These are phyloP conservation scores for Emydoidea blandingii DNA, from an alignment of 2,797 vertebrate species.

Conservation along the genomic window DNA sequence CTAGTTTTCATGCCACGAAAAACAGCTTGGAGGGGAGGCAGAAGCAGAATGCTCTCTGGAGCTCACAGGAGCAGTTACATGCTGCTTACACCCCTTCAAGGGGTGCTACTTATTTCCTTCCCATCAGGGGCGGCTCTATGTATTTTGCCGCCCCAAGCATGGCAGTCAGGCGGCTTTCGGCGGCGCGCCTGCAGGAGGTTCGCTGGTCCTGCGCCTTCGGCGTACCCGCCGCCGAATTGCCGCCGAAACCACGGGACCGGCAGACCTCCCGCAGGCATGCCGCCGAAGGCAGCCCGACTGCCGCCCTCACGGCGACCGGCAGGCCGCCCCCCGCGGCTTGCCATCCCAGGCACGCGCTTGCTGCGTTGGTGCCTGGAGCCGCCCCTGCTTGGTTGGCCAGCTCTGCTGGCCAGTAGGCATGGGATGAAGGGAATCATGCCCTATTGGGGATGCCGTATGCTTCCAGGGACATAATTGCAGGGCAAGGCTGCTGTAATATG, in stretches of 20 bases:
- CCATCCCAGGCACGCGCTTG: too few species aligned
- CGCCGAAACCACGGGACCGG: too few species aligned
- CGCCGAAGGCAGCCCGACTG: too few species aligned
- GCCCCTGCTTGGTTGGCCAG: not conserved
- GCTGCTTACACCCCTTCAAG: not conserved
- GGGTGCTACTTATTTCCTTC: not conserved
- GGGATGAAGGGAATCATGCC: not conserved
- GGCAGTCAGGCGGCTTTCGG: too few species aligned
- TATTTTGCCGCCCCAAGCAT: too few species aligned
- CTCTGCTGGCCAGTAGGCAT: not conserved
- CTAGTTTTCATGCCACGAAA: not conserved
- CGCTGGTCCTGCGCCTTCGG: too few species aligned
- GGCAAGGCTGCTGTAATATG: not conserved
- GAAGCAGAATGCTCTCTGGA: not conserved
- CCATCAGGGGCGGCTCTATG: not conserved
- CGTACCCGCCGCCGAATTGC: too few species aligned
- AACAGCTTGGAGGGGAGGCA: not conserved
- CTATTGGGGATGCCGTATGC: fast-evolving
- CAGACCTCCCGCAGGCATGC: too few species aligned
- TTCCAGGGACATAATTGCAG: not conserved
- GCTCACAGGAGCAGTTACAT: not conserved
- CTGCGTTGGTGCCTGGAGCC: too few species aligned
- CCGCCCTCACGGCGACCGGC: too few species aligned
- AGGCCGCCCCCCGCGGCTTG: too few species aligned
- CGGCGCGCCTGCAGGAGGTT: too few species aligned